A percentile compares a stretch with the other conserved stretches of the same genome.
phyloP scores from a whole-genome alignment of 2,797 vertebrate genomes.

The Fistularia commersonii region DNA sequence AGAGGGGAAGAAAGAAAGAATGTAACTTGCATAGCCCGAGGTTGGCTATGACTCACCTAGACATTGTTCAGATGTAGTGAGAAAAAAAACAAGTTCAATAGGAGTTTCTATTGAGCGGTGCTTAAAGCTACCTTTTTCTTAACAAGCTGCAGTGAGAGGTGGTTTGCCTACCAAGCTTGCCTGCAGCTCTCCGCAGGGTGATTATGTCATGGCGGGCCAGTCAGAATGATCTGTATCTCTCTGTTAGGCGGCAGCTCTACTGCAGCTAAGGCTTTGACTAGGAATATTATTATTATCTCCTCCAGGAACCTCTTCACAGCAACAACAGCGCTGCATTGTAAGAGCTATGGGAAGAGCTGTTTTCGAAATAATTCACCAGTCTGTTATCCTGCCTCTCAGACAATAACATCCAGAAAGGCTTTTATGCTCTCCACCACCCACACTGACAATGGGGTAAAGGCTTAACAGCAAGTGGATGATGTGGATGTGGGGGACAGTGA shows the following conservation, averaged over 20 bases:
- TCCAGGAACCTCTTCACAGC: slow-evolving; percentile 67
- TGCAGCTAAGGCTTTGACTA: slow-evolving; percentile 63
- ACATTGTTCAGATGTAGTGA: slow-evolving; percentile 61
- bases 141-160: slow-evolving; percentile 76
- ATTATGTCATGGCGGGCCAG: slow-evolving; percentile 72
- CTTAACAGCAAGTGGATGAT: slow-evolving; percentile 57
- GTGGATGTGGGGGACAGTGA: slow-evolving; percentile 50
- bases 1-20: slow-evolving; percentile 53
- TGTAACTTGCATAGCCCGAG: slow-evolving; percentile 60
- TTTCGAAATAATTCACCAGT: slow-evolving; percentile 66
- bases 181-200: slow-evolving; percentile 73
- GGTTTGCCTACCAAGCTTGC: slow-evolving; percentile 71
- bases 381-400: slow-evolving; percentile 69
- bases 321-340: slow-evolving; percentile 64
- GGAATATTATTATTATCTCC: slow-evolving; percentile 76
- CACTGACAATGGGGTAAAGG: slow-evolving; percentile 57
- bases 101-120: slow-evolving; percentile 65
- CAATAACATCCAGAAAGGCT: slow-evolving; percentile 65
- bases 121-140: slow-evolving; percentile 72
- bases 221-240: slow-evolving; percentile 71
- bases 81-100: slow-evolving; percentile 59
- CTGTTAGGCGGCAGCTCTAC: slow-evolving; percentile 63
- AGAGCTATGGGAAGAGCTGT: slow-evolving; percentile 59
- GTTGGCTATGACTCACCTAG: slow-evolving; percentile 68
- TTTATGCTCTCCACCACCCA: slow-evolving; percentile 52